Evolutionary conservation across 2,113 vertebrate genomes (phyloP).

Genomic region (Chaenogobius annularis): DNA sequence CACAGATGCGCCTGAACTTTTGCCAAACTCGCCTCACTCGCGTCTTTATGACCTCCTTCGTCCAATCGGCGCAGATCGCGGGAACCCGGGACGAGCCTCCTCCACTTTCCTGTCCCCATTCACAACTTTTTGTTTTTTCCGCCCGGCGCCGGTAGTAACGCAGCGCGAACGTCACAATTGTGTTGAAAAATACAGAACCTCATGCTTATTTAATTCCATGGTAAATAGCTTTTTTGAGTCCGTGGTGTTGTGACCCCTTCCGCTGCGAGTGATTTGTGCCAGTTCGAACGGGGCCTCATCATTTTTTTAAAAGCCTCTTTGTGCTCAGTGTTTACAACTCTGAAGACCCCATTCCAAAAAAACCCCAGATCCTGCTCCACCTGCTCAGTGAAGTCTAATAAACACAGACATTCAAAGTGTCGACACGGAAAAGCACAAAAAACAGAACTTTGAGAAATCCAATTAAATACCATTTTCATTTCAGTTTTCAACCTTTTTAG

Average conservation of each 20-base stretch:
- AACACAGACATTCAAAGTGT: neutral
- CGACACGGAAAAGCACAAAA: too few relatives aligned
- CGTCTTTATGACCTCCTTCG: neutral
- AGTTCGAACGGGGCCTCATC: constrained; percentile 37
- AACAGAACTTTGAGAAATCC: too few relatives aligned
- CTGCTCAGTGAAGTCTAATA: too few relatives aligned
- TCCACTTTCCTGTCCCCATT: constrained; percentile 2
- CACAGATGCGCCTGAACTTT: constrained; percentile 1
- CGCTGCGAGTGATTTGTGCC: neutral
- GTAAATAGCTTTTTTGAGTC: too few relatives aligned
- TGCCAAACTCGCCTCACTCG: constrained; percentile 4
- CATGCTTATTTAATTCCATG: too few relatives aligned
- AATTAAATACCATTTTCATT: too few relatives aligned
- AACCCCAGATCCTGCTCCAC: constrained; percentile 20
- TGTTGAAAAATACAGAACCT: too few relatives aligned
- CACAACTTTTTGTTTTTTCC: neutral
- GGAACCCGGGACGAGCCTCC: too few relatives aligned
- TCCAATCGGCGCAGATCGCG: too few relatives aligned
- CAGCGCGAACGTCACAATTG: too few relatives aligned
- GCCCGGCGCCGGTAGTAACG: too few relatives aligned
- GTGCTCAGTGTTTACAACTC: constrained; percentile 43
- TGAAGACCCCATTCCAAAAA: constrained; percentile 36
- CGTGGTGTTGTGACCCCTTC: neutral
- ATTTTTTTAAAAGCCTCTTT: constrained; percentile 35
- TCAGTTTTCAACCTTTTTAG: too few relatives aligned